Percentiles rank a stretch among this genome's conserved stretches.
These are phyloP conservation scores for Callopanchax toddi DNA, from an alignment of 2,113 vertebrate species.

Conservation along the genomic window DNA sequence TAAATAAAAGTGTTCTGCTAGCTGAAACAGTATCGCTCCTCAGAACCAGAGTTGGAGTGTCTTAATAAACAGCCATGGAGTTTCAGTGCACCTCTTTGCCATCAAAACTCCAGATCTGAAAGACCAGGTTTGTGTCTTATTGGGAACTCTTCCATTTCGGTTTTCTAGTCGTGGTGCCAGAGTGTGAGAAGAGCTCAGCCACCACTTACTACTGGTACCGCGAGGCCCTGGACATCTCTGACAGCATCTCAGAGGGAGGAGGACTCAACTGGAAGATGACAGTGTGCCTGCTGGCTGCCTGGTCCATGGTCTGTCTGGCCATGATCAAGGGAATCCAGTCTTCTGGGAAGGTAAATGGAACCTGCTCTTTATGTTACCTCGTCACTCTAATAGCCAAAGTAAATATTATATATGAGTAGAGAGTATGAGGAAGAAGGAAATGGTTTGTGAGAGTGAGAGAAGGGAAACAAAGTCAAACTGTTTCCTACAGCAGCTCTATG, in stretches of 20 bases:
- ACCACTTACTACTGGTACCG: constrained; percentile 99
- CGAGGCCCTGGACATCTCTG: constrained; percentile 91
- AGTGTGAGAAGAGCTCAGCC: constrained; percentile 96
- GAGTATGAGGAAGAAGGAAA: background rate
- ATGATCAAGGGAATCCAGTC: constrained; percentile 99
- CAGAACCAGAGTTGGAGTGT: too few species aligned
- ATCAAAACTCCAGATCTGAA: too few species aligned
- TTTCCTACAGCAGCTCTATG: background rate
- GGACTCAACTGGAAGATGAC: constrained; percentile 98
- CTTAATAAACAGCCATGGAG: too few species aligned
- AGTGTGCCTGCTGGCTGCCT: constrained; percentile 88
- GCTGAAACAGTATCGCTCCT: too few species aligned
- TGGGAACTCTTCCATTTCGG: background rate
- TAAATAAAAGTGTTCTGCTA: too few species aligned
- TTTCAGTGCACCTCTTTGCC: too few species aligned
- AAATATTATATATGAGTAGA: background rate
- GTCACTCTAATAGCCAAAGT: too few species aligned
- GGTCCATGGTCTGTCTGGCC: constrained; percentile 93
- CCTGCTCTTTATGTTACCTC: too few species aligned
- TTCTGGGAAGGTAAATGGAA: constrained; percentile 89
- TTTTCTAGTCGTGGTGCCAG: constrained; percentile 87
- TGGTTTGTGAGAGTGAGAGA: background rate
- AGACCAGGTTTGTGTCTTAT: background rate
- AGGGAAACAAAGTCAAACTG: background rate
- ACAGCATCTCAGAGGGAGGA: constrained; percentile 90